Base-by-base conservation (phyloP, 2,888 invertebrate genomes). In the Phrixothrix hirtus region DNA sequence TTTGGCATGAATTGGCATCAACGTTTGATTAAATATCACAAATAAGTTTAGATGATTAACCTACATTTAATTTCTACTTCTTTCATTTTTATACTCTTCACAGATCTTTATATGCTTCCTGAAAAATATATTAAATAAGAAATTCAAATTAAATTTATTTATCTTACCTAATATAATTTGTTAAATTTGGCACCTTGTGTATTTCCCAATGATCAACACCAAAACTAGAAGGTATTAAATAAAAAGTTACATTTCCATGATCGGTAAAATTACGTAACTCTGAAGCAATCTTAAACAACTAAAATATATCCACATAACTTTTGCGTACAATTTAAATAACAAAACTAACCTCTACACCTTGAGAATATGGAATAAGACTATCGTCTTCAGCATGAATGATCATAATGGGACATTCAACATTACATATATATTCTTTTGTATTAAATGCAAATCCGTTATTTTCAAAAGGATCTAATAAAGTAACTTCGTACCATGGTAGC, bases 371-470 rank as follows among this genome's bases (percentile, higher is more conserved):
- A 51, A 74, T 67, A 9, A 69, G 57, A 5, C 51, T 43, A 50
- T 74, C 74, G 58, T 74, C 73, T 60, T 66, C 67, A 2, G 72
- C 70, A 44, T 73, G 70, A 51, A 73, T 42, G 10, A 70, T 67
- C 73, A 73, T 69, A 16, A 72, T 70, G 0, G 74, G 73, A 58
- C 71, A 70, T 38, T 71, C 65, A 1, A 73, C 67, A 5, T 55
- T 47, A 0, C 65, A 39, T 15, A 71, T 69, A 55, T 72, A 66
- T 4, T 44, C 61, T 0, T 61, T 63, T 3, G 69, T 68, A 30
- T 61, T 57, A 54, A 73, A 73, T 10, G 56, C 60, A 38, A 74
- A 70, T 3, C 70, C 72, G 55, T 72, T 71, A 12, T 63, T 45
- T 41, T 68, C 68, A 13, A 73, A 43, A 1, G 74, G 71, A 37